Evolutionary conservation across 2,888 invertebrate genomes (phyloP), one percentile per base, ranked within the genome.

Genomic region (Athrips mouffetella): DNA sequence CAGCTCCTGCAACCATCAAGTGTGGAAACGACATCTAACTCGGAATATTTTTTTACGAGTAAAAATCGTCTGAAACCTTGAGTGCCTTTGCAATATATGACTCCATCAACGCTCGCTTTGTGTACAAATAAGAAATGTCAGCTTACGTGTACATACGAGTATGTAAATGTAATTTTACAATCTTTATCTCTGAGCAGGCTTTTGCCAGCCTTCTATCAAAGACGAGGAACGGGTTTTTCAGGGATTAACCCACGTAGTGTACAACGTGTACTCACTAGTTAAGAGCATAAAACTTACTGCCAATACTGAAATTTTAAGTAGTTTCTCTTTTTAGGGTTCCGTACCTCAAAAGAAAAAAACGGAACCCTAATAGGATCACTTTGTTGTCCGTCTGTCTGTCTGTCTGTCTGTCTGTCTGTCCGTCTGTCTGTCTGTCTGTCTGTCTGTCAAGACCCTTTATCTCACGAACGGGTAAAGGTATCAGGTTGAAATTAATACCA

Each of bases 181-280:
- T 70, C 73, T 62, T 67, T 69, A 72, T 68, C 63, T 68, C 50
- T 54, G 55, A 52, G 60, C 54, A 23, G 52, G 59, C 60, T 61
- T 60, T 49, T 45, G 62, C 46, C 65, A 59, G 67, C 50, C 46
- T 62, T 73, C 66, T 62, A 63, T 72, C 70, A 64, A 63, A 57
- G 58, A 50, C 41, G 0, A 33, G 56, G n/a, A n/a, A n/a, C 37
- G 49, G 35, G 64, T 63, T 54, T 57, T 55, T 37, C 53, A 51
- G 55, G 60, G 64, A 67, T 68, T 62, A 63, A 68, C 66, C 69
- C 61, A 49, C 31, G 31, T 64, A 62, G 60, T 60, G 57, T 51
- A 57, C 60, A 52, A 67, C 60, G 66, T 62, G 60, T 63, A 66
- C 64, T 60, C 62, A n/a, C n/a, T n/a, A n/a, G n/a, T n/a, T n/a